Base-by-base conservation (phyloP, 1,140 invertebrate species). In the Drosophila orosa region DNA sequence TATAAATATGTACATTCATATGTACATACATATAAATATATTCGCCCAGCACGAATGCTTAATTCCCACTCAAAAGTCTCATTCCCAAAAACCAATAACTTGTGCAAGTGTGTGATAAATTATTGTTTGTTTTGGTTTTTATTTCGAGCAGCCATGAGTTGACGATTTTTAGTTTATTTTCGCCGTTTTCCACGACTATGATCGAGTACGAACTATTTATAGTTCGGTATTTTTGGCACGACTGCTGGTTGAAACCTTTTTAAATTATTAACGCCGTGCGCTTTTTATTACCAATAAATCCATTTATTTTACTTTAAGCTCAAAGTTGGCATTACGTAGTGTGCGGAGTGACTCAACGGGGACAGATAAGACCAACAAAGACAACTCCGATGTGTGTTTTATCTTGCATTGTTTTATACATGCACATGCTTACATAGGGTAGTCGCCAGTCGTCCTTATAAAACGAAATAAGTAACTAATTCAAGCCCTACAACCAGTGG, bases 121-220 rank as follows among this genome's bases (percentile, higher is more conserved):
- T 48, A 47, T 69, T 57, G n/a, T 71, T 69, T 69, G 50, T 39
- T 48, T 71, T 57, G 31, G 17, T 10, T 45, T 39, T 39, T 71
- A 56, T 54, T 54, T 67, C 35, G 25, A 45, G 48, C 47, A 22
- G 13, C 31, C 25, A 57, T 68, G 48, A 71, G 67, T 39, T 57
- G 56, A 69, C 67, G 37, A 48, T 48, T 66, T 66, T 40, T 52
- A 13, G 40, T 50, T 65, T 65, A 63, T 66, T 66, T 66, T 62
- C 35, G 37, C 59, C 33, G 19, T 22, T 52, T 63, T 52, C 8
- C n/a, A n/a, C 24, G 35, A 71, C 39, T 68, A 24, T 56, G 67
- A 57, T 47, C 25, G 63, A 71, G 29, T 39, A 31, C 12, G 4
- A 35, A 13, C 48, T 71, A 71, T 71, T 71, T 37, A 69, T 69